phyloP scores from a whole-genome alignment of 2,797 vertebrate species.

The Bryconaethiops microstoma region DNA sequence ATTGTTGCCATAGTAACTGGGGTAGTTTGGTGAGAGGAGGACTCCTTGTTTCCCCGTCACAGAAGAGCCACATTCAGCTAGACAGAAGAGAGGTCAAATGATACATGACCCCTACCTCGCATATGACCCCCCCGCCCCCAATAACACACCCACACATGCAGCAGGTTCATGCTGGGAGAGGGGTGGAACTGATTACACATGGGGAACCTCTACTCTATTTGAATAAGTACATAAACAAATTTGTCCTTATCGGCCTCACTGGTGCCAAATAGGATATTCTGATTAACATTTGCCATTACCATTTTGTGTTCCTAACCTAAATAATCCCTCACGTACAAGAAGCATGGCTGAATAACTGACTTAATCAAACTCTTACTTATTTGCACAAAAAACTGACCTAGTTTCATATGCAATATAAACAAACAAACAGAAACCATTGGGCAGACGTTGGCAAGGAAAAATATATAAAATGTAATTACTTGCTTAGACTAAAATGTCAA shows the following conservation, averaged over 20 bases:
- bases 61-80: conserved; percentile 97
- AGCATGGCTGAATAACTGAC: conserved; percentile 1
- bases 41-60: conserved; percentile 96
- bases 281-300: background rate
- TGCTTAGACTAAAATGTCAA: conserved; percentile 48
- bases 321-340: background rate
- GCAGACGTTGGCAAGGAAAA: conserved; percentile 39
- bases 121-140: conserved; percentile 38
- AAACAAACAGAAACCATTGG: conserved; percentile 49
- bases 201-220: background rate
- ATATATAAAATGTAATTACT: conserved; percentile 56
- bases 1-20: conserved; percentile 93
- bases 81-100: conserved; percentile 51
- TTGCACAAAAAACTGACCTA: conserved; percentile 52
- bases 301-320: background rate
- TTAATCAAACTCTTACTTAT: conserved; percentile 44
- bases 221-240: background rate
- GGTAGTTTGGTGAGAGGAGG: conserved; percentile 97
- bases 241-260: background rate
- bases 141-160: conserved; percentile 62
- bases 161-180: conserved; percentile 16
- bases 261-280: background rate
- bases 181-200: background rate
- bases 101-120: conserved; percentile 51
- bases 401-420: conserved; percentile 50